These are phyloP conservation scores for Callaeas wilsoni DNA, from an alignment of 2,113 vertebrate species.

Conservation along the genomic window DNA sequence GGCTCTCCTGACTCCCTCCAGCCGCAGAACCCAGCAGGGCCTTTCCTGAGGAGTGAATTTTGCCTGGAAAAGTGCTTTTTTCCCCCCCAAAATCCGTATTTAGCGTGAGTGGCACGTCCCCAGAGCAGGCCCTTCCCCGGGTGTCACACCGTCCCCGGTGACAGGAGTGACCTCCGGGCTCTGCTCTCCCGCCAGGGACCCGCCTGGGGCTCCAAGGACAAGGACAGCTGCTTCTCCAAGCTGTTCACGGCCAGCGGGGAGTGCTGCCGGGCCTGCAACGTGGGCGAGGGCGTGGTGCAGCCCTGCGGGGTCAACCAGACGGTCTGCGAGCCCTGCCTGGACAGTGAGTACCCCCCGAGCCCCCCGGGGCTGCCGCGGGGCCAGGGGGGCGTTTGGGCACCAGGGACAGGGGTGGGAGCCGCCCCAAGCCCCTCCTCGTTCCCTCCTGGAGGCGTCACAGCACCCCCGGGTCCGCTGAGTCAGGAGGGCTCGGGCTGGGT, in stretches of 20 bases:
- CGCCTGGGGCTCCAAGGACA: slow-evolving; percentile 15
- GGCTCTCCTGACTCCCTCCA: too few relatives aligned
- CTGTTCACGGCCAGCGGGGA: slow-evolving; percentile 77
- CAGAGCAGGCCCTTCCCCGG: fast-evolving
- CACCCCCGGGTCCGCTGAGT: fast-evolving
- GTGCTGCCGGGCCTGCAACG: slow-evolving; percentile 86
- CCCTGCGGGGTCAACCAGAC: slow-evolving; percentile 85
- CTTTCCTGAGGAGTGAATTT: fast-evolving
- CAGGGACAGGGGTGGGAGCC: fast-evolving
- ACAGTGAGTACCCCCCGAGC: slow-evolving; percentile 83
- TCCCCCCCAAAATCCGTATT: fast-evolving
- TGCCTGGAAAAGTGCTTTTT: fast-evolving
- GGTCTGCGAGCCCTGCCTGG: slow-evolving; percentile 85
- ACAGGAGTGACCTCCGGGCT: neutral
- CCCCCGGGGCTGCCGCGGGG: neutral
- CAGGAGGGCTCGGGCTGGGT: fast-evolving
- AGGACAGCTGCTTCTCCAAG: slow-evolving; percentile 67
- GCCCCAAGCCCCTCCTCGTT: neutral
- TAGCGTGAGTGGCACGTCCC: fast-evolving
- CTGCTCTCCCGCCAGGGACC: neutral
- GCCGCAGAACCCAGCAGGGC: neutral
- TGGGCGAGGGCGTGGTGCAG: slow-evolving; percentile 87
- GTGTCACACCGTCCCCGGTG: fast-evolving
- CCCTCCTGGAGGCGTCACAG: fast-evolving
- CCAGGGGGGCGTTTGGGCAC: fast-evolving